These are phyloP conservation scores for Conus canariensis DNA, from an alignment of 2,888 invertebrate species.

Conservation along the genomic window DNA sequence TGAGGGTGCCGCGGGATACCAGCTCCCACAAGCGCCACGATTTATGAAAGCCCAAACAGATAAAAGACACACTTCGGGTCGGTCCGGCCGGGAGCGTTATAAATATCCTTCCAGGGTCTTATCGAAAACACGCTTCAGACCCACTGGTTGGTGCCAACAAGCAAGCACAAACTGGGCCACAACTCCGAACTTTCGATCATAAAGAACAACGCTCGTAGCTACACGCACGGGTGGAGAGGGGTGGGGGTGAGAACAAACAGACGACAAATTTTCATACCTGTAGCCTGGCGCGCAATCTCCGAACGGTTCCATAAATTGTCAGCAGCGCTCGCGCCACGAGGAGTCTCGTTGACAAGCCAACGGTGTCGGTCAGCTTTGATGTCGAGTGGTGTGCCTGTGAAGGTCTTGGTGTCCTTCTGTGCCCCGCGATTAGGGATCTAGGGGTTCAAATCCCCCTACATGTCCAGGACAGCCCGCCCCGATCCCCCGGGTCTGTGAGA, in stretches of 20 bases:
- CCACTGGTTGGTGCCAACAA: not conserved
- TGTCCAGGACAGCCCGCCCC: too few species aligned
- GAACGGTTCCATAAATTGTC: conserved; percentile 33
- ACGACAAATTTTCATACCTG: conserved; percentile 40
- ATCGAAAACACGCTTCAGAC: not conserved
- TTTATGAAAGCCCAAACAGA: conserved; percentile 60
- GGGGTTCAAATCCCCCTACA: too few species aligned
- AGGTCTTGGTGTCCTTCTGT: not conserved
- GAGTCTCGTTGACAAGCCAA: conserved; percentile 13
- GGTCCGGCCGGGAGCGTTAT: not conserved
- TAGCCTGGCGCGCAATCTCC: conserved; percentile 22
- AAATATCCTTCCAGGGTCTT: not conserved
- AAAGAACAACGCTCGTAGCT: not conserved
- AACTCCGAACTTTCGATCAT: not conserved
- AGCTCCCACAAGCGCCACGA: conserved; percentile 47
- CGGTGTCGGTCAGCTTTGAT: conserved; percentile 34
- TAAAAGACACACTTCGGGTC: conserved; percentile 50
- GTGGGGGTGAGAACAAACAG: not conserved
- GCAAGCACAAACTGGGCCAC: not conserved
- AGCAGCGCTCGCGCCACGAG: not conserved
- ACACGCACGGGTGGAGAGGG: not conserved
- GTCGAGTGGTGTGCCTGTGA: conserved; percentile 29
- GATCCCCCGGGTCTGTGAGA: not conserved
- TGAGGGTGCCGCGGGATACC: conserved; percentile 34
- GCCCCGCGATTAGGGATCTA: not conserved